Evolutionary conservation across 1,140 invertebrate genomes (phyloP), one percentile per base, ranked within the genome.

Genomic region (Heliconius congener): DNA sequence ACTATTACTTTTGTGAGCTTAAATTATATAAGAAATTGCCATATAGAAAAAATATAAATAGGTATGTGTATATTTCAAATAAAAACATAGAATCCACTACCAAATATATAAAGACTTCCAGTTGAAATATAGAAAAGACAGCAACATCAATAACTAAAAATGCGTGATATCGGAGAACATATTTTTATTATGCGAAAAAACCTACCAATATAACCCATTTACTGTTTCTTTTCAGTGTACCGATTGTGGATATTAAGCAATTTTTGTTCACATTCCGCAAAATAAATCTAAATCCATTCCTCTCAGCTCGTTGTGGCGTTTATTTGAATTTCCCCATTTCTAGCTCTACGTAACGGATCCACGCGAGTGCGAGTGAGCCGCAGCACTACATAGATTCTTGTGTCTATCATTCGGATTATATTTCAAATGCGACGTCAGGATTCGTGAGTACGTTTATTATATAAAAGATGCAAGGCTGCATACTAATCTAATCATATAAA

Each of bases 271-370:
- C 78, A 86, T 81, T 85, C 82, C 77, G 76, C 76, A 83, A 81
- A 86, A 88, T 85, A 85, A 88, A 88, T 87, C 84, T 84, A 85
- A 89, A 90, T 87, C 85, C 84, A 81, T 90, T 85, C 73, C 83
- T 74, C 75, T 83, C 80, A 80, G 74, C 82, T 83, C 77, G 71
- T 83, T 81, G 82, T 84, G 82, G 86, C 84, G 82, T 90, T 83
- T 88, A 88, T 88, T 88, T 90, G 86, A 87, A 90, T 88, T 88
- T 85, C 81, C 73, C 83, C 73, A 82, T 84, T 86, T 81, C 78
- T 86, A 79, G 57, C 73, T 78, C 77, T 76, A 80, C 81, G 76
- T 81, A 85, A 81, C 78, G 77, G 80, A 81, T 84, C 52, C 60
- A 73, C 37, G 76, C 70, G 77, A 50, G 76, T 57, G 55, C n/a